Base-by-base conservation (phyloP, 2,797 vertebrate genomes). In the Dicrostonyx torquatus region DNA sequence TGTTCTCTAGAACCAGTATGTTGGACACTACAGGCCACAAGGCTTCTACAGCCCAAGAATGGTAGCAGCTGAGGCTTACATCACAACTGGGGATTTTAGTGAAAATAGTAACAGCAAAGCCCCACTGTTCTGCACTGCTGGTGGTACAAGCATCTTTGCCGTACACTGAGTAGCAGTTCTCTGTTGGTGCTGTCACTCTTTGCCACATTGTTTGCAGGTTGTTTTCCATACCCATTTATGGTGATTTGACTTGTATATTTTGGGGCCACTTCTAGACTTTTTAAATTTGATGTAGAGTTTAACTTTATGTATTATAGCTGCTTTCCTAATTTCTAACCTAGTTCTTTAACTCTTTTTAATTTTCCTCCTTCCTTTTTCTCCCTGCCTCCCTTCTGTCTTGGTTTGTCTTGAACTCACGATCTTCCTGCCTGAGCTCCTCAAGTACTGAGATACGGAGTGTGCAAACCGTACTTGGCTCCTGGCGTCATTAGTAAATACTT, bases 181-280 rank as follows among this genome's bases (percentile, higher is more conserved):
- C 37, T 70, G 58, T 50, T 88, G 76, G 43, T 29, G 53, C 18
- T 62, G 0, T 22, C 73, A 37, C 43, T 77, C 50, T 50, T 76
- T 83, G 76, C n/a, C n/a, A 90, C 5, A 34, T 11, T 76, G 10
- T 73, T 89, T 89, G 48, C 55, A 86, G n/a, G 22, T 43, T 90
- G 72, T 89, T 88, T 89, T 70, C 31, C 20, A 11, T 18, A 70
- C 48, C 55, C 34, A 76, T 68, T 82, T 92, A 70, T 72, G 14
- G 22, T 60, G 37, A 89, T 43, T 60, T 94, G 11, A 87, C 53
- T 82, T 90, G 79, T 37, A 11, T 64, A 83, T 64, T 82, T 45
- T 45, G 80, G n/a, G 34, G 66, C 14, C 53, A 90, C 48, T 85
- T 96, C 91, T 43, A 91, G 29, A 84, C 12, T 88, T 92, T 72